Percentiles rank a stretch among this genome's conserved stretches.
phyloP scores from a whole-genome alignment of 2,888 invertebrate genomes.

The Agapostemon virescens region DNA sequence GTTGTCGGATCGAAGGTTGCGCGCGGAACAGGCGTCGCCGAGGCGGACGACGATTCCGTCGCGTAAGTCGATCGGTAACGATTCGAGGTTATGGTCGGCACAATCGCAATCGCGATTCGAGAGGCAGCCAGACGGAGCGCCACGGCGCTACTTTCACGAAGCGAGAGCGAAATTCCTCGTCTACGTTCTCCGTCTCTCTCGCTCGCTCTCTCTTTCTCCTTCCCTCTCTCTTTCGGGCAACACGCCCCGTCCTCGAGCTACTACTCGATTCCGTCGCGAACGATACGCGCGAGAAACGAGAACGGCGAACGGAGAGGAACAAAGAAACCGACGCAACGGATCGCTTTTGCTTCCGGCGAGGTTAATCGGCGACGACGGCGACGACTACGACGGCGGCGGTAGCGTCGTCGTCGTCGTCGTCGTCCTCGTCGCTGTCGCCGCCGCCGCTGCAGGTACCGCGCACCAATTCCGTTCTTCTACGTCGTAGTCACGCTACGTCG shows the following conservation, averaged over 20 bases:
- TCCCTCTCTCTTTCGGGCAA: constrained; percentile 21
- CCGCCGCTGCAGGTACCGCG: constrained; percentile 15
- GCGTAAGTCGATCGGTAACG: constrained; percentile 21
- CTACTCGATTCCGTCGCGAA: constrained; percentile 24
- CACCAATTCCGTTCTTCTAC: constrained; percentile 67
- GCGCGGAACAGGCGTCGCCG: background rate
- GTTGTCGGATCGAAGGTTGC: constrained; percentile 46
- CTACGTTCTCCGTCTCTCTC: constrained; percentile 27
- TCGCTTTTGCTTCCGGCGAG: constrained; percentile 36
- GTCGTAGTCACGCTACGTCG: constrained; percentile 70
- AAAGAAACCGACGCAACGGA: constrained; percentile 41
- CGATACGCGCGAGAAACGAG: constrained; percentile 27
- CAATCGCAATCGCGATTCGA: constrained; percentile 42
- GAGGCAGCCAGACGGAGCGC: constrained; percentile 63
- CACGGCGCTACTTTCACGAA: constrained; percentile 69
- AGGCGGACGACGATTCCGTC: constrained; percentile 16
- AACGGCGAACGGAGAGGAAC: constrained; percentile 33
- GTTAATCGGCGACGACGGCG: constrained; percentile 34
- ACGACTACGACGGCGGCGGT: no score
- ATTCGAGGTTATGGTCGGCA: constrained; percentile 70
- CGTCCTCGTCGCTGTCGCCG: no score
- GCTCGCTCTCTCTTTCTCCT: background rate
- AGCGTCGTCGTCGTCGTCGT: no score
- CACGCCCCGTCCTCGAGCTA: constrained; percentile 42
- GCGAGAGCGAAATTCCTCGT: constrained; percentile 65